Conservation (phyloP, 2,888 invertebrate genomes). For the Branchellion lobata region DNA sequence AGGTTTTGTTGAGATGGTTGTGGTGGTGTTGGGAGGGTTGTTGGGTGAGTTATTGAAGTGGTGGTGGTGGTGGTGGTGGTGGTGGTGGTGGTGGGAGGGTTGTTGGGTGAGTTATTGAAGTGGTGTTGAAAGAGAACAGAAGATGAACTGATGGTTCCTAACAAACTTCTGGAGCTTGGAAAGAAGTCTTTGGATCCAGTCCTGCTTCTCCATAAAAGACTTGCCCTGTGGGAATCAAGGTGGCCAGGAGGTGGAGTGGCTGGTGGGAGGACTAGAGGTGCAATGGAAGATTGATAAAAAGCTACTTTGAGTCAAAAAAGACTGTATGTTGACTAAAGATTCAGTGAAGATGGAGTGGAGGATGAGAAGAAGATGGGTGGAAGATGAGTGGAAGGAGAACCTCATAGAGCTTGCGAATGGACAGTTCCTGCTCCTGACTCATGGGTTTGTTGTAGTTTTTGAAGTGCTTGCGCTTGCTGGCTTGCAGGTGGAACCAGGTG, state of each 20-base stretch:
- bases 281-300: too few species aligned
- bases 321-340: too few species aligned
- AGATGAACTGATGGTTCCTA: neutral
- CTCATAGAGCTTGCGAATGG: neutral
- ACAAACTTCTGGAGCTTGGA: conserved; percentile 31
- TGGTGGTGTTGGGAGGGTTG: too few species aligned
- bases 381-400: too few species aligned
- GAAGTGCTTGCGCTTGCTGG: conserved; percentile 22
- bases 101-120: too few species aligned
- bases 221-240: neutral
- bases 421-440: neutral
- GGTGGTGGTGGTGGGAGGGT: too few species aligned
- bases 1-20: too few species aligned
- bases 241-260: too few species aligned
- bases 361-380: neutral
- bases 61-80: too few species aligned
- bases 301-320: too few species aligned
- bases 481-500: conserved; percentile 40
- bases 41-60: too few species aligned
- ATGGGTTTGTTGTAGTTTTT: conserved; percentile 20
- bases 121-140: neutral
- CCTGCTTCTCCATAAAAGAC: neutral
- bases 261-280: too few species aligned
- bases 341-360: neutral
- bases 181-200: conserved; percentile 25